These are phyloP conservation scores for Thamnophis sirtalis DNA, from an alignment of 2,113 vertebrate species.

Conservation along the genomic window DNA sequence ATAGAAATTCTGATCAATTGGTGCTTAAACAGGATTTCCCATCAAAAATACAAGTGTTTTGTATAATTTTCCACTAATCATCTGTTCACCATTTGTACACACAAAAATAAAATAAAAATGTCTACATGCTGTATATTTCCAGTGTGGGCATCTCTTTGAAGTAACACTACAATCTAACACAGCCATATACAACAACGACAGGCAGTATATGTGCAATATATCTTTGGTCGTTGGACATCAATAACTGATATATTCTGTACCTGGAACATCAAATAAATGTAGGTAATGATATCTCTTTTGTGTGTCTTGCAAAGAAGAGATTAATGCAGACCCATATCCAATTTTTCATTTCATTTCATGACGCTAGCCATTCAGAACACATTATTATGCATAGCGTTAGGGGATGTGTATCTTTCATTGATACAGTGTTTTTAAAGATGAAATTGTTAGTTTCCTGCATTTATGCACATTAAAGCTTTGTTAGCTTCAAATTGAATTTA, in stretches of 20 bases:
- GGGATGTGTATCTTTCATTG: neutral
- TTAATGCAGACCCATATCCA: neutral
- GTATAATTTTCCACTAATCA: neutral
- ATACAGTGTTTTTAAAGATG: neutral
- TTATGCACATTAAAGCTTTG: neutral
- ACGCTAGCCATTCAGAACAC: neutral
- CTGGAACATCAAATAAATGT: neutral
- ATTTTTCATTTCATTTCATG: neutral
- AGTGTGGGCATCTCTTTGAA: neutral
- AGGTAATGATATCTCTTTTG: neutral
- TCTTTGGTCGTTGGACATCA: neutral
- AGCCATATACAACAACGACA: neutral
- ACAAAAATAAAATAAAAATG: conserved; percentile 2
- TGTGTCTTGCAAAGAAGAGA: neutral
- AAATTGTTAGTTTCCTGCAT: neutral
- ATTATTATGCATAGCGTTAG: neutral
- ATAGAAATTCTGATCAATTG: conserved; percentile 28
- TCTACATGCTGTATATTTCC: neutral
- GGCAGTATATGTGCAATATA: neutral
- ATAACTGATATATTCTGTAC: neutral
- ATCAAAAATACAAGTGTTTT: conserved; percentile 9
- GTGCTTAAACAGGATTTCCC: conserved; percentile 13
- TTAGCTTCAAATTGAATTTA: neutral
- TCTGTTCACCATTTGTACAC: conserved; percentile 21
- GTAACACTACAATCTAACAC: neutral